Base-by-base conservation (phyloP, 2,797 vertebrate species). In the Hydrocynus forskahlii region DNA sequence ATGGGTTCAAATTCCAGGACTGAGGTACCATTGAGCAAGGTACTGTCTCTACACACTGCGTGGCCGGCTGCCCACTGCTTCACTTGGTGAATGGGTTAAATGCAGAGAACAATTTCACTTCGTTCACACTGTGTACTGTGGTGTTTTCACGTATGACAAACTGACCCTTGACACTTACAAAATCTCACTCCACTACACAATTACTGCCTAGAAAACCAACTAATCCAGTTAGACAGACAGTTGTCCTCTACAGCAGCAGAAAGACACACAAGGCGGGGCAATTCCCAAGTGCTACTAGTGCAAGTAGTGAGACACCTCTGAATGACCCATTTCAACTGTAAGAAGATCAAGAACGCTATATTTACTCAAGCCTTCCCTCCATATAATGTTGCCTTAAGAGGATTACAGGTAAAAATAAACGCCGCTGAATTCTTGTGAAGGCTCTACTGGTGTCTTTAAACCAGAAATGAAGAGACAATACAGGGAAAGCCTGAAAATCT, bases 271-370 rank as follows among this genome's bases (percentile, higher is more conserved):
- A 23, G 29, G 19, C 7, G 74, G 54, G n/a, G 19, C 19, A 43
- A 9, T 57, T 76, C 10, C 29, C 13, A 17, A 45, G 52, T 23
- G 23, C 13, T 59, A 35, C 78, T 62, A 81, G 84, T 78, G 81
- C 45, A 81, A 17, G 21, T 55, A 35, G 83, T 35, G 7, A 78
- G 74, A 79, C 48, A 48, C 2, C 86, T 86, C 76, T 82, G 88
- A 88, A 87, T 89, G 55, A 82, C 68, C 81, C 74, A 79, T 77
- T 86, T 87, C 77, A 14, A 82, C 83, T 57, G 73, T 91, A 92
- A 91, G 89, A 89, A 90, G 91, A 91, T 93, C 82, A 84, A 89
- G 3, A 81, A 79, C 80, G 87, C 89, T 91, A 92, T 78, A 91
- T 90, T 86, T 91, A 92, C 77, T 82, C 81, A 16, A 57, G 17